phyloP scores from a whole-genome alignment of 2,113 vertebrate genomes.

The Apteryx owenii region DNA sequence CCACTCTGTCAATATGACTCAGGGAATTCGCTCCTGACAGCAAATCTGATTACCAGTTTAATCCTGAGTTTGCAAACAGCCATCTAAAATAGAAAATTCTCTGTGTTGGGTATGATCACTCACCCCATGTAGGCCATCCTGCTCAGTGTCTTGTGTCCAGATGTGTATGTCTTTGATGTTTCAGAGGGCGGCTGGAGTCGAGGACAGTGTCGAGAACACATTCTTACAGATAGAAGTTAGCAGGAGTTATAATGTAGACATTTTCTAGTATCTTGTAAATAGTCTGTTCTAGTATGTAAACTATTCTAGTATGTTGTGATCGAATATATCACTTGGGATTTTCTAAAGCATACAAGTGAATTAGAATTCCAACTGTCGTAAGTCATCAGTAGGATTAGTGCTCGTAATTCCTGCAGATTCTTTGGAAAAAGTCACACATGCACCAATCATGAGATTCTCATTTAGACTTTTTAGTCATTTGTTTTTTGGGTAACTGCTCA shows the following conservation, averaged over 20 bases:
- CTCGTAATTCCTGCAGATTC: neutral
- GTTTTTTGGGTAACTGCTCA: neutral
- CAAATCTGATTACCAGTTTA: neutral
- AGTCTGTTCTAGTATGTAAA: neutral
- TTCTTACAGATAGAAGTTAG: neutral
- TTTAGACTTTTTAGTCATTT: neutral
- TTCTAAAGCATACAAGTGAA: neutral
- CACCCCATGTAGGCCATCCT: neutral
- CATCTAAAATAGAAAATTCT: neutral
- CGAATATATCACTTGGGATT: neutral
- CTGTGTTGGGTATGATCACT: neutral
- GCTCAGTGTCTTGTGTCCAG: neutral
- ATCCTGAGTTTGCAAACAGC: neutral
- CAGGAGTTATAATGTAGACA: neutral
- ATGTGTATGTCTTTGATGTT: neutral
- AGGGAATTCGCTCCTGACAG: neutral
- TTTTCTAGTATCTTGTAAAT: neutral
- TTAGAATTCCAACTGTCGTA: neutral
- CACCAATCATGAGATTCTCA: neutral
- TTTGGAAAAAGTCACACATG: neutral
- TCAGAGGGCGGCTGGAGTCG: neutral
- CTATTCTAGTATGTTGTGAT: neutral
- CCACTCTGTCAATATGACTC: rapidly evolving
- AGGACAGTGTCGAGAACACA: neutral
- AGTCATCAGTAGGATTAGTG: neutral